These are phyloP conservation scores for Meandrusa payeni DNA, from an alignment of 2,888 invertebrate genomes.

Conservation along the genomic window DNA sequence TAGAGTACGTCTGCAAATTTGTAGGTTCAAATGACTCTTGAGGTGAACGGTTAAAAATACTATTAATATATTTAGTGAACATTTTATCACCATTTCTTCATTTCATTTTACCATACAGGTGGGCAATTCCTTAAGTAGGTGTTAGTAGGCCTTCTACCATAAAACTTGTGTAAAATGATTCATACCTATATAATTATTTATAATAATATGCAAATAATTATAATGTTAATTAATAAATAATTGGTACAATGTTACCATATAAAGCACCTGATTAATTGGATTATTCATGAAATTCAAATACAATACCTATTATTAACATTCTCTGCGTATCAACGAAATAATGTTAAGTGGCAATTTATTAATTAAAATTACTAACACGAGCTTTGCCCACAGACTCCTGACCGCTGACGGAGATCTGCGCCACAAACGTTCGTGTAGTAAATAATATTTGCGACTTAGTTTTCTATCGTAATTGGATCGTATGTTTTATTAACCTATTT, in stretches of 20 bases:
- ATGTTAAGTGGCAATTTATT: neutral
- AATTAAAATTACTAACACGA: neutral
- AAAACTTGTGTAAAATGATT: too few species aligned
- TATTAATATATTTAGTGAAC: too few species aligned
- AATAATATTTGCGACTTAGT: slow-evolving; percentile 45
- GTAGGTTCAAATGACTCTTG: too few species aligned
- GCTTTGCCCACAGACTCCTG: too few species aligned
- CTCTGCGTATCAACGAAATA: neutral
- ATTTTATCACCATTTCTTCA: too few species aligned
- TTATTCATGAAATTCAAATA: neutral
- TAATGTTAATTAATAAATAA: slow-evolving; percentile 11
- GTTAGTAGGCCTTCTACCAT: too few species aligned
- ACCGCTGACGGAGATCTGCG: too few species aligned
- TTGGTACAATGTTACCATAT: slow-evolving; percentile 1
- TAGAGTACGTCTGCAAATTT: too few species aligned
- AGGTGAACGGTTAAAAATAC: too few species aligned
- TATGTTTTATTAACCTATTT: slow-evolving; percentile 17
- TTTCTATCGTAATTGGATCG: slow-evolving; percentile 49
- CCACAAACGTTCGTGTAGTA: slow-evolving; percentile 62
- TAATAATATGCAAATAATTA: too few species aligned
- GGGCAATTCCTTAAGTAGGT: too few species aligned
- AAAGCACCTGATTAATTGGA: slow-evolving; percentile 6
- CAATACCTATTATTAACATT: neutral
- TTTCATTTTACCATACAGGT: too few species aligned
- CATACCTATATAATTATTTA: slow-evolving; percentile 7